Percentiles rank a stretch among this genome's conserved stretches.
Conservation (phyloP, 1,140 invertebrate genomes). For the Zelostemma sp. region DNA sequence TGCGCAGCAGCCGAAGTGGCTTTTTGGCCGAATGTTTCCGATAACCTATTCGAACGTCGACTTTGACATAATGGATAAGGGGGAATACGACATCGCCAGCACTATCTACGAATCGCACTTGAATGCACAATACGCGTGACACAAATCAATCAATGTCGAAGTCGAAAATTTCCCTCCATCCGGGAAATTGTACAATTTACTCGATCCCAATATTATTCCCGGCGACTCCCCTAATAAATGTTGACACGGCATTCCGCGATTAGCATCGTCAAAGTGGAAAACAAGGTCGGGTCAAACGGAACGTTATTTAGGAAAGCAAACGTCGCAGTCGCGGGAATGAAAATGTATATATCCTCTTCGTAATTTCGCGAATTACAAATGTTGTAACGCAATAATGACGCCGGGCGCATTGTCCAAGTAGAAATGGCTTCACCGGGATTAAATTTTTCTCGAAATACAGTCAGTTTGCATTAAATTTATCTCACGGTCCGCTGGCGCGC, state of each 20-base stretch:
- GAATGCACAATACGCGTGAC: constrained; percentile 44
- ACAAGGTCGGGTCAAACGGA: too few species aligned
- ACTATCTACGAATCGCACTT: constrained; percentile 45
- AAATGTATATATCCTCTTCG: too few species aligned
- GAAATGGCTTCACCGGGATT: constrained; percentile 8
- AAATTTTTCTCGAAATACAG: constrained; percentile 26
- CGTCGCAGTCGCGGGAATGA: too few species aligned
- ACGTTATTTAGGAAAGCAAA: too few species aligned
- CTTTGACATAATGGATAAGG: constrained; percentile 47
- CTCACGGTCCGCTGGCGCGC: constrained; percentile 20
- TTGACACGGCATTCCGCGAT: not conserved
- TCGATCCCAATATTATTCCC: constrained; percentile 39
- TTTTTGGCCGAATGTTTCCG: constrained; percentile 38
- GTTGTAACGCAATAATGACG: constrained; percentile 22
- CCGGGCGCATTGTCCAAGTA: constrained; percentile 15
- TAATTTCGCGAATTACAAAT: constrained; percentile 22
- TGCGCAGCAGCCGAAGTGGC: constrained; percentile 25
- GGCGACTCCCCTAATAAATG: too few species aligned
- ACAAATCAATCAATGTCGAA: constrained; percentile 48
- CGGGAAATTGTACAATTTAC: constrained; percentile 38
- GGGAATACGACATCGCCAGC: constrained; percentile 43
- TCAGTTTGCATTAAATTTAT: constrained; percentile 35
- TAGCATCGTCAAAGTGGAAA: too few species aligned
- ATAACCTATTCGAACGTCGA: constrained; percentile 49
- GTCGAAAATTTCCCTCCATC: constrained; percentile 42